phyloP scores from a whole-genome alignment of 1,140 invertebrate species.

The Camponotus floridanus region DNA sequence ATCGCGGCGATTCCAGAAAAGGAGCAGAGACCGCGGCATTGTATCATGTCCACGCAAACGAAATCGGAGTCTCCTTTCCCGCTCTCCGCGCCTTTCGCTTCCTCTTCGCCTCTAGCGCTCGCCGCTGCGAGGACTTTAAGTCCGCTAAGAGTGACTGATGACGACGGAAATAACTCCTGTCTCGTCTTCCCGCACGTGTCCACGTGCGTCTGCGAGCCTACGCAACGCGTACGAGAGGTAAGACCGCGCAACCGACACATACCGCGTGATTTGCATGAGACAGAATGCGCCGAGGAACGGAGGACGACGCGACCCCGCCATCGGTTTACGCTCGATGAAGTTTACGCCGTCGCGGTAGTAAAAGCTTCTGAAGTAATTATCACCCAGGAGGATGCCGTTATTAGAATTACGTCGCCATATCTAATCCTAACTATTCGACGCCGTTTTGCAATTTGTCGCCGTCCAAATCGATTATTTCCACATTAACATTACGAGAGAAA shows the following conservation, averaged over 20 bases:
- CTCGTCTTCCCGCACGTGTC: conserved; percentile 76
- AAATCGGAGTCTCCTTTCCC: conserved; percentile 51
- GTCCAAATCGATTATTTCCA: conserved; percentile 21
- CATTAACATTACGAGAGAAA: neutral
- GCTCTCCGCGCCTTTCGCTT: conserved; percentile 26
- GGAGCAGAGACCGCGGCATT: conserved; percentile 66
- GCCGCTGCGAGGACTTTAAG: conserved; percentile 37
- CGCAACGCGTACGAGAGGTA: conserved; percentile 66
- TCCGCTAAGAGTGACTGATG: conserved; percentile 80
- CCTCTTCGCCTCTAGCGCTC: conserved; percentile 28
- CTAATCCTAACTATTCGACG: neutral
- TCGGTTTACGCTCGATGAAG: neutral
- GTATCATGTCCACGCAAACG: conserved; percentile 65
- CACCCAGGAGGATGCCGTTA: conserved; percentile 14
- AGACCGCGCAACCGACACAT: neutral
- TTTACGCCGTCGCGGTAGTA: conserved; percentile 23
- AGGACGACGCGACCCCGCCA: conserved; percentile 1
- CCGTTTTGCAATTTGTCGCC: conserved; percentile 14
- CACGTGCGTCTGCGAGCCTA: conserved; percentile 77
- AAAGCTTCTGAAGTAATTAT: conserved; percentile 41
- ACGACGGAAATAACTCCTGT: conserved; percentile 81
- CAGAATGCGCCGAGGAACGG: neutral
- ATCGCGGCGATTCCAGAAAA: conserved; percentile 67
- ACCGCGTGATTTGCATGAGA: conserved; percentile 61
- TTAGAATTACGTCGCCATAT: conserved; percentile 23